phyloP scores from a whole-genome alignment of 2,797 vertebrate species.

The Notolepis coatsorum region DNA sequence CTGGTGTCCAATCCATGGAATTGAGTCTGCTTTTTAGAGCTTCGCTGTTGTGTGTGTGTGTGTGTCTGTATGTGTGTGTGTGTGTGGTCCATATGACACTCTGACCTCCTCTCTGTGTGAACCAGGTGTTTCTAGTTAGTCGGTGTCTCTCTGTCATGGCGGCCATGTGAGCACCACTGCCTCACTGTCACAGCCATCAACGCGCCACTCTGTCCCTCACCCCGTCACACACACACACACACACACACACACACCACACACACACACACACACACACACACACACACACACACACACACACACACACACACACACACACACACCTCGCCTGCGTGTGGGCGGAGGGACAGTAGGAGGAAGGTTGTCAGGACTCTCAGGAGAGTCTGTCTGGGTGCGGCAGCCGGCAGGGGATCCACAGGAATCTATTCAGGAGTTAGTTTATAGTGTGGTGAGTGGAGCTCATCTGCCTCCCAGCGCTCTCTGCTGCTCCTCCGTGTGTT shows the following conservation, averaged over 20 bases:
- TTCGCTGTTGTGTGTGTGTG: conserved; percentile 6
- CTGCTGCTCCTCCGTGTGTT: too few relatives aligned
- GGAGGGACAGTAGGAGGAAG: conserved; percentile 31
- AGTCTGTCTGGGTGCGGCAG: conserved; percentile 57
- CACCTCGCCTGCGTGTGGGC: conserved; percentile 2
- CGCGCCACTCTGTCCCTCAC: not conserved
- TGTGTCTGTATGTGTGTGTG: conserved; percentile 21
- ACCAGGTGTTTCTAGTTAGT: conserved; percentile 49
- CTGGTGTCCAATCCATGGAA: too few relatives aligned
- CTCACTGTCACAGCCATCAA: conserved; percentile 9
- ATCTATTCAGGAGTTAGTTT: conserved; percentile 52
- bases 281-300: not conserved
- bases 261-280: not conserved
- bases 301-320: not conserved
- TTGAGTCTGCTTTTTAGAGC: too few relatives aligned
- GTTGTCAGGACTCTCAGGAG: conserved; percentile 27
- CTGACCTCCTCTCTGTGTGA: conserved; percentile 42
- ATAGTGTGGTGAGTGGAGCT: conserved; percentile 47
- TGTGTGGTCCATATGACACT: conserved; percentile 34
- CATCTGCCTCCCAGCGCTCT: conserved; percentile 62
- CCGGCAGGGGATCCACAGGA: conserved; percentile 54
- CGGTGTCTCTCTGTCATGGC: conserved; percentile 8
- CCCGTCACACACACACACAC: conserved; percentile 2
- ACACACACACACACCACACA: conserved; percentile 29
- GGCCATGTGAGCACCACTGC: conserved; percentile 15